Percentiles rank a stretch among this genome's conserved stretches.
These are phyloP conservation scores for Timandra comae DNA, from an alignment of 2,888 invertebrate species.

Conservation along the genomic window DNA sequence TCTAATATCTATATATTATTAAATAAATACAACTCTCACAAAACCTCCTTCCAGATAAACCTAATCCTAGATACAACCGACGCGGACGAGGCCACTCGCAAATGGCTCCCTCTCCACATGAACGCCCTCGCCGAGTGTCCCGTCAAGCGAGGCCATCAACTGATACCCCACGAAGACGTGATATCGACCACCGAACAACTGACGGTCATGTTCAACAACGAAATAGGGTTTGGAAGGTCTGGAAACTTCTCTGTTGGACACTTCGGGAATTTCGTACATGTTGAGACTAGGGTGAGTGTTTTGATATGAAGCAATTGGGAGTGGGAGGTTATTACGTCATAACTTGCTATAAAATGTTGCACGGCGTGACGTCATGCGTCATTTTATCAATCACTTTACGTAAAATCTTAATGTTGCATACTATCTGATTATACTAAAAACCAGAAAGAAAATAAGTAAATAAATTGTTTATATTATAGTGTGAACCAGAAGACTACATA, in stretches of 20 bases:
- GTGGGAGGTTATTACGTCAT: no score
- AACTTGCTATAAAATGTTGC: no score
- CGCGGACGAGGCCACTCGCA: conserved; percentile 76
- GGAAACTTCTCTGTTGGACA: conserved; percentile 82
- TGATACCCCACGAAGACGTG: conserved; percentile 82
- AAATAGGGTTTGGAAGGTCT: conserved; percentile 79
- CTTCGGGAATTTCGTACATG: conserved; percentile 81
- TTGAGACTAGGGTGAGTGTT: conserved; percentile 81
- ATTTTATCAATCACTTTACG: neutral
- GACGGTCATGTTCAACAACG: conserved; percentile 78
- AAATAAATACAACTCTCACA: neutral
- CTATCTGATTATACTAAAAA: neutral
- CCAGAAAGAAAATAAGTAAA: neutral
- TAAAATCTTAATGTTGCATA: neutral
- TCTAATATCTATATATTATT: neutral
- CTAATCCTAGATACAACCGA: conserved; percentile 82
- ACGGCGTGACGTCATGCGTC: neutral
- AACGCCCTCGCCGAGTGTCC: conserved; percentile 87
- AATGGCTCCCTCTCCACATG: conserved; percentile 85
- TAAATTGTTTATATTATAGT: no score
- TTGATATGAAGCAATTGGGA: no score
- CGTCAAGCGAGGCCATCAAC: conserved; percentile 73
- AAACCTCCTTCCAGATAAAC: conserved; percentile 75
- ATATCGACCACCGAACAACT: conserved; percentile 87
- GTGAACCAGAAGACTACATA: conserved; percentile 85